These are phyloP conservation scores for Phortica magna DNA, from an alignment of 2,888 invertebrate genomes.

Conservation along the genomic window DNA sequence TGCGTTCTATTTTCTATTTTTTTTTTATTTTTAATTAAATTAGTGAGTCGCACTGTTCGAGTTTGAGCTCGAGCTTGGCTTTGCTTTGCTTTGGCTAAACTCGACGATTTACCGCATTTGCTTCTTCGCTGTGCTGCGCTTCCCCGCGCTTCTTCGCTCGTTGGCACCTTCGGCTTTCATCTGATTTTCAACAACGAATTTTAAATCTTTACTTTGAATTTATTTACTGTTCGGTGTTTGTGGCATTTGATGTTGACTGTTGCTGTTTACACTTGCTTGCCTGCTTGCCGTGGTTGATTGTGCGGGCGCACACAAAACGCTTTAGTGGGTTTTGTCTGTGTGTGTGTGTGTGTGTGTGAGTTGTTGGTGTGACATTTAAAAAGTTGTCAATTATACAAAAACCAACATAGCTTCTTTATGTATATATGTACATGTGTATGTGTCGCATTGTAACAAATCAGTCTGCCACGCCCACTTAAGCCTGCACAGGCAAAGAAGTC, in stretches of 20 bases:
- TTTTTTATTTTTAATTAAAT: slow-evolving; percentile 67
- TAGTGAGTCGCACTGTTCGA: slow-evolving; percentile 59
- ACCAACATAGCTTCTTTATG: neutral
- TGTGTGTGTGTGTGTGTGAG: neutral
- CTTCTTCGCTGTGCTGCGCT: no score
- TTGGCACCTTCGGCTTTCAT: neutral
- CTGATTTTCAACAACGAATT: neutral
- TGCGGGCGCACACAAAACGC: neutral
- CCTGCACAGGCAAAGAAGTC: neutral
- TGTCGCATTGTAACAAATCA: slow-evolving; percentile 3
- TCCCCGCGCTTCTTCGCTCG: neutral
- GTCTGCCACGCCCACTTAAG: slow-evolving; percentile 14
- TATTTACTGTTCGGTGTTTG: neutral
- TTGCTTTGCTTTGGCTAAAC: no score
- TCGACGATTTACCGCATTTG: no score
- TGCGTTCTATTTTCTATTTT: slow-evolving; percentile 53
- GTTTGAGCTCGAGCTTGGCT: no score
- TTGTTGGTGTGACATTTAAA: neutral
- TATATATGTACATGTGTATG: no score
- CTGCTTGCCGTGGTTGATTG: neutral
- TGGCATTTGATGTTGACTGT: slow-evolving; percentile 12
- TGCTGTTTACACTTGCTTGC: slow-evolving; percentile 6
- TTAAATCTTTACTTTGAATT: neutral
- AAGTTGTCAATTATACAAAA: neutral
- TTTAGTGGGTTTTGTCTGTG: neutral